These are phyloP conservation scores for Andrena dorsata DNA, from an alignment of 2,888 invertebrate species.

Conservation along the genomic window DNA sequence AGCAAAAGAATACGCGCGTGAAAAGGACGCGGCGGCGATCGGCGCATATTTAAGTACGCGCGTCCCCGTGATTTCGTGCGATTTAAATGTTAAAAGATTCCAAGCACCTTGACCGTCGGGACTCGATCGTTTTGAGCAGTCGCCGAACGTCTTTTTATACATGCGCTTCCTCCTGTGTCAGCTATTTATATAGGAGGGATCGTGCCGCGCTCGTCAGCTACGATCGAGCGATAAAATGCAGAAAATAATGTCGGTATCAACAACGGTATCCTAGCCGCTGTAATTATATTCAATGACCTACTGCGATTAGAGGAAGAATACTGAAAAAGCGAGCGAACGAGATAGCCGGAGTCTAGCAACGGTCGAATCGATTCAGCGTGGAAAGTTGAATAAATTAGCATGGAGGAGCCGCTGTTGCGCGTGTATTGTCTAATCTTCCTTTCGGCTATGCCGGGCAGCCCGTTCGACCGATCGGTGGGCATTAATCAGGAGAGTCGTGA, in stretches of 20 bases:
- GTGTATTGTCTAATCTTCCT: not conserved
- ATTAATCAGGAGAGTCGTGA: not conserved
- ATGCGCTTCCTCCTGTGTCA: conserved; percentile 6
- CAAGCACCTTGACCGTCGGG: conserved; percentile 47
- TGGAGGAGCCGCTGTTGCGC: not conserved
- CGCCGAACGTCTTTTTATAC: conserved; percentile 25
- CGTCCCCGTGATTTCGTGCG: conserved; percentile 3
- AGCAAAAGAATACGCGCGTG: not conserved
- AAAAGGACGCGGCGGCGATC: conserved; percentile 31
- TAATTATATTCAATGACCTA: conserved; percentile 41
- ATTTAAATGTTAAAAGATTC: conserved; percentile 57
- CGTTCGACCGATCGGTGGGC: not conserved
- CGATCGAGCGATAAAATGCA: conserved; percentile 18
- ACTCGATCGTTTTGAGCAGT: conserved; percentile 24
- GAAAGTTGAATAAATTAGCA: not conserved
- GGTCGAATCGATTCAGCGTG: not conserved
- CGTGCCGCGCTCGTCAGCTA: not conserved
- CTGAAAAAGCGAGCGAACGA: not conserved
- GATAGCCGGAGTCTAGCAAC: not conserved
- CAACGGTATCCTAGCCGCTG: conserved; percentile 22
- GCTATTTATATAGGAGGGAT: conserved; percentile 27
- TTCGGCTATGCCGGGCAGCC: not conserved
- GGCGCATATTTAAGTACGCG: conserved; percentile 25
- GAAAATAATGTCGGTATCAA: conserved; percentile 7
- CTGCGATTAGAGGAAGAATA: conserved; percentile 24